Conservation (phyloP, 2,797 vertebrate genomes). For the Nasua narica region DNA sequence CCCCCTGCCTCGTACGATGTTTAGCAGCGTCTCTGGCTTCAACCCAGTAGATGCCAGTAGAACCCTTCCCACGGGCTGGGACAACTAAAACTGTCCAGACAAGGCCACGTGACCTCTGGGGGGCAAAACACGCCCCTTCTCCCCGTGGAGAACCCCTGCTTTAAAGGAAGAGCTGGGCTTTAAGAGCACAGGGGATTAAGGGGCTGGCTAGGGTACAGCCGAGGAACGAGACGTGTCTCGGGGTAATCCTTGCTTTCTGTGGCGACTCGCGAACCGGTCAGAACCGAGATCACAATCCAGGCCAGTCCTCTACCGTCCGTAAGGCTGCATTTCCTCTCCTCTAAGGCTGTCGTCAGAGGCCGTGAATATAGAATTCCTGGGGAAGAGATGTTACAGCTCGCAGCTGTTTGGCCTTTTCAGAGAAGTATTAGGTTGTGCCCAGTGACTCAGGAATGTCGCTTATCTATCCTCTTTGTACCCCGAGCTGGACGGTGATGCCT, state of each 20-base stretch:
- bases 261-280: not conserved
- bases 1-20: not conserved
- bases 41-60: too few relatives aligned
- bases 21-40: not conserved
- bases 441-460: not conserved
- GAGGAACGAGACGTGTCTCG: not conserved
- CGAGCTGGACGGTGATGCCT: too few relatives aligned
- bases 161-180: not conserved
- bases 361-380: not conserved
- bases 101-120: not conserved
- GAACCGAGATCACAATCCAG: not conserved
- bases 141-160: not conserved
- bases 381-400: not conserved
- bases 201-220: not conserved
- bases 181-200: not conserved
- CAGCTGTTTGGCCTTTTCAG: not conserved
- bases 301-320: not conserved
- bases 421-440: not conserved
- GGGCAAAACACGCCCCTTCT: not conserved
- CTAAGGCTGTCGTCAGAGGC: not conserved
- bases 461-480: not conserved
- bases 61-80: not conserved
- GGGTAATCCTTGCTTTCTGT: not conserved
- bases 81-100: not conserved
- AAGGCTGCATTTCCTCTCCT: not conserved